Base-by-base conservation (phyloP, 1,140 invertebrate genomes). In the Magallana angulata region DNA sequence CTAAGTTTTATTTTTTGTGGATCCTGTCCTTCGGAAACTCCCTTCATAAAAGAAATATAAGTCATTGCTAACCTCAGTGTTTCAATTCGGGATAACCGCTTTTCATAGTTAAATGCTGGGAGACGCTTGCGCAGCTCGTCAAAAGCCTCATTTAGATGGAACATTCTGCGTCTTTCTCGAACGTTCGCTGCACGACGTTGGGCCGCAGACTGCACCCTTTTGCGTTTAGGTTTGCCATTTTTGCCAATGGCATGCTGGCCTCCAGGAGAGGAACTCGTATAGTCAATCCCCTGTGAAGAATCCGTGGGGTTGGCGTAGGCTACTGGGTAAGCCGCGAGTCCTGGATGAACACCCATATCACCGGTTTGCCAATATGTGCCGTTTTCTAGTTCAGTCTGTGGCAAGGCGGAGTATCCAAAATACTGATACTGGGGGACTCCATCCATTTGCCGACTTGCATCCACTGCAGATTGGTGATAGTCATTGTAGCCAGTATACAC, bases 31-130 rank as follows among this genome's bases (percentile, higher is more conserved):
- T 76, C 68, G 8, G 68, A 76, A 30, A 76, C 24, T 93, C 99
- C 98, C 85, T 97, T 97, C 98, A 99, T 99, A 95, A 99, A 99
- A 58, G 97, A 97, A 90, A 99, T 99, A 94, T 99, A 99, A 59
- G 97, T 98, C 90, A 99, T 99, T 3, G 98, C 98, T 87, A 99
- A 94, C 92, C 98, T 97, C 0, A 99, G 95, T 0, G 98, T 99
- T 95, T 99, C 98, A 57, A 98, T 96, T 88, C 95, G 89, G 0
- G 94, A 94, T 85, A 95, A 90, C 48, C 92, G 88, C 81, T 93
- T 94, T 60, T 94, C 92, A 81, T 93, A 93, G 82, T 92, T 94
- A 84, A 93, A 92, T 7, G 93, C 92, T 12, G 94, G 94, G 14
- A 95, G 90, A 6, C 92, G 86, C 59, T 92, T 91, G 57, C 94